Base-by-base conservation (phyloP, 1,140 invertebrate species). In the Pogonomyrmex californicus region DNA sequence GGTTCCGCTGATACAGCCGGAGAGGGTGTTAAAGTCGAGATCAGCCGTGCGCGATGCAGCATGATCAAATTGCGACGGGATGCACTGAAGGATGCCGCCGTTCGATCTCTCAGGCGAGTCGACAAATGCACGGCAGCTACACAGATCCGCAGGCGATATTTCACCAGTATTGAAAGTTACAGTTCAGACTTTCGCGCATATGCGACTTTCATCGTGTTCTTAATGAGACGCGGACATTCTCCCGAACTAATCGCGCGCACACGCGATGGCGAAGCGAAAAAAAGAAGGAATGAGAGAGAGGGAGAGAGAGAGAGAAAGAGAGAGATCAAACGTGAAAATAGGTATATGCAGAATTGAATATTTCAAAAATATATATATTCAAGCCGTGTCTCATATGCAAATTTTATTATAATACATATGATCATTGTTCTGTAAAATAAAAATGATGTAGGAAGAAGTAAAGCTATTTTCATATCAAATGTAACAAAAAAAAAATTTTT, bases 131-230 rank as follows among this genome's bases (percentile, higher is more conserved):
- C 5, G 23, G 66, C 23, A 47, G 38, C n/a, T n/a, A n/a, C 0
- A 23, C 23, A 23, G 23, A 58, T 5, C 41, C 54, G 41, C n/a
- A 10, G 30, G 68, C 49, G 51, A 75, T 83, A 60, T 83, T 83
- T 83, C 33, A 75, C n/a, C 54, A 33, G 3, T 38, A 44, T 75
- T 75, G 56, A 38, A 75, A 83, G 79, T 73, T 73, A 73, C 54
- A 30, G 30, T 30, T 12, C 51, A 14, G 51, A 71, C 3, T 71
- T 47, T 60, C 54, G 4, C 76, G 76, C 63, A 41, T 23, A 65
- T 30, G 33, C 10, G 36, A n/a, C 23, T 30, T 30, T 23, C 17
- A 3, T 1, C 38, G 23, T 7, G 51, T 10, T 47, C 68, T 38
- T 83, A 83, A 83, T 68, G 33, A 47, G 12, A n/a, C 33, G 10